Base-by-base conservation (phyloP, 1,140 invertebrate genomes). In the Sitophilus oryzae region DNA sequence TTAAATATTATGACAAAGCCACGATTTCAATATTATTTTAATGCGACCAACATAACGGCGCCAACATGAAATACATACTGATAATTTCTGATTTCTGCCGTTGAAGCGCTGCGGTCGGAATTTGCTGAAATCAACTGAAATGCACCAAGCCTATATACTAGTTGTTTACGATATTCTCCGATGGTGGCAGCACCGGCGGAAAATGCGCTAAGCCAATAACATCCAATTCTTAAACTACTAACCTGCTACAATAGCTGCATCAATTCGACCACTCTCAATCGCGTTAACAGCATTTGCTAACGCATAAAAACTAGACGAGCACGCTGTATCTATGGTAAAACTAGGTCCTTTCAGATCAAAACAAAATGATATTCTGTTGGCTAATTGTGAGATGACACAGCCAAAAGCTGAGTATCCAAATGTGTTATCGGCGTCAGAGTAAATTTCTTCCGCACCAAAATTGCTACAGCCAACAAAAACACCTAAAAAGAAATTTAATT, bases 301-400 rank as follows among this genome's bases (percentile, higher is more conserved):
- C 1, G 84, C 88, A 52, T 82, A 76, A 41, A 89, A 60, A 36
- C 83, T 82, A 14, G 86, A 89, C 0, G 86, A 89, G 67, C 89
- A 92, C 0, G 89, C 88, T 11, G 88, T 89, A 66, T 92, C 88
- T 1, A 90, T 63, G 0, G 82, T 76, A 62, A 80, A 87, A 69
- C 84, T 88, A 1, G 88, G 89, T 14, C 88, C 86, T 70, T 75
- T 75, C 40, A 79, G 74, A 58, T 83, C 80, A 67, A 82, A 81
- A 53, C 74, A 74, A 65, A 71, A 82, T 3, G 61, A 60, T 54
- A 80, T 22, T 77, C 67, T 77, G 81, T 84, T 6, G 73, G 74
- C 1, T 74, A 82, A 21, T 38, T 51, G 38, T 3, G 43, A 43
- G 18, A 52, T 10, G 21, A 34, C 23, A 4, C 23, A 3, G 0